These are phyloP conservation scores for Lutraria lutraria DNA, from an alignment of 2,888 invertebrate species.

Conservation along the genomic window DNA sequence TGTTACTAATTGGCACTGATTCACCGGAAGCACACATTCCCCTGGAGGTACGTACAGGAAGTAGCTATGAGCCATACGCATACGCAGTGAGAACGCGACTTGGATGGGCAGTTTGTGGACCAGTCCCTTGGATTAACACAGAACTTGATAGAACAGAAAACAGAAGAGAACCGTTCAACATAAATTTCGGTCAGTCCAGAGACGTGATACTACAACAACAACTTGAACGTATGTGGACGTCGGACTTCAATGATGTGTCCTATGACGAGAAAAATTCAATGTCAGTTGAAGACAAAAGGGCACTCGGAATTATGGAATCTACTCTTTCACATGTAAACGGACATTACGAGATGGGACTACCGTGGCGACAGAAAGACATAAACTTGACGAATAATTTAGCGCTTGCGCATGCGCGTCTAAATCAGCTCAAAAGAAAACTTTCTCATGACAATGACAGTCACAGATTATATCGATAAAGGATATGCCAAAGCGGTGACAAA, in stretches of 20 bases:
- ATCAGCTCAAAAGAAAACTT: conserved; percentile 49
- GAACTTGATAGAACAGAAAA: neutral
- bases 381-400: conserved; percentile 49
- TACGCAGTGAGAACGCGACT: conserved; percentile 45
- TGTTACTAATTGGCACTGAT: conserved; percentile 44
- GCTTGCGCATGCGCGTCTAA: conserved; percentile 47
- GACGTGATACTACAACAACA: conserved; percentile 48
- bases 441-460: conserved; percentile 33
- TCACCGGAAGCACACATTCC: neutral
- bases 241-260: conserved; percentile 38
- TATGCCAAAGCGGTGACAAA: conserved; percentile 49
- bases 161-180: neutral
- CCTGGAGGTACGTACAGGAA: conserved; percentile 9
- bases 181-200: neutral
- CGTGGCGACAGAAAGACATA: conserved; percentile 49
- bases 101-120: conserved; percentile 48
- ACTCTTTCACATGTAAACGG: conserved; percentile 37
- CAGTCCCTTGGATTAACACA: too few species aligned
- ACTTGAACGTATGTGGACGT: conserved; percentile 39
- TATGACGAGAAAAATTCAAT: conserved; percentile 39
- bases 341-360: conserved; percentile 56
- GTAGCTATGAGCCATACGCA: conserved; percentile 48
- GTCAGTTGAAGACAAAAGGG: conserved; percentile 52
- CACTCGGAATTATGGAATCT: conserved; percentile 33
- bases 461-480: conserved; percentile 55